phyloP scores from a whole-genome alignment of 1,140 invertebrate species.

The Zaprionus inermis region DNA sequence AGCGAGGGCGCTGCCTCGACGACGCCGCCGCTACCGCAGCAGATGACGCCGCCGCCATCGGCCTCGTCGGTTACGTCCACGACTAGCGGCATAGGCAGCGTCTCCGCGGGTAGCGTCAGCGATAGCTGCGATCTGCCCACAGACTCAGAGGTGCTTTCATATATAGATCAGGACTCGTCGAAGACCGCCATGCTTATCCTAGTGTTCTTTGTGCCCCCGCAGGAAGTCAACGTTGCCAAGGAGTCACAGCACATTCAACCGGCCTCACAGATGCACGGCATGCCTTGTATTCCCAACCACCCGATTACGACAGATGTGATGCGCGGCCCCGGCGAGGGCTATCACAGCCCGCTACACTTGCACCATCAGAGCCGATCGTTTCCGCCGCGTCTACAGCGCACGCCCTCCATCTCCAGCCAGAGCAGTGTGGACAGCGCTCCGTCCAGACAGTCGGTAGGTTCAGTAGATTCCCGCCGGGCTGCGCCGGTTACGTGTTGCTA shows the following conservation, averaged over 20 bases:
- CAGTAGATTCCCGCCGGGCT: not conserved
- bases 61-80: conserved; percentile 82
- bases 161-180: too few relatives aligned
- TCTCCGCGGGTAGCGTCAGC: conserved; percentile 78
- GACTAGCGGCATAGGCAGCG: conserved; percentile 81
- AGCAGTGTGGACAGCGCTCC: conserved; percentile 90
- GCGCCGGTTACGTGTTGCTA: not conserved
- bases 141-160: conserved; percentile 74
- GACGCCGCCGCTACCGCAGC: conserved; percentile 84
- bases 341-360: conserved; percentile 81
- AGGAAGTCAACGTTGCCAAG: conserved; percentile 88
- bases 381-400: conserved; percentile 86
- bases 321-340: conserved; percentile 74
- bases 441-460: conserved; percentile 87
- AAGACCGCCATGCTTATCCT: not conserved
- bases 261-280: conserved; percentile 57
- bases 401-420: conserved; percentile 92
- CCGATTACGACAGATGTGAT: conserved; percentile 74
- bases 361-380: conserved; percentile 84
- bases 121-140: conserved; percentile 82
- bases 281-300: conserved; percentile 51
- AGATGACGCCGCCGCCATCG: conserved; percentile 81
- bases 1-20: conserved; percentile 47
- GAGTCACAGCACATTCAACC: conserved; percentile 87
- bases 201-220: conserved; percentile 15